A percentile compares a stretch with the other conserved stretches of the same genome.
Conservation (phyloP, 2,113 vertebrate genomes). For the Cinclus mexicanus region DNA sequence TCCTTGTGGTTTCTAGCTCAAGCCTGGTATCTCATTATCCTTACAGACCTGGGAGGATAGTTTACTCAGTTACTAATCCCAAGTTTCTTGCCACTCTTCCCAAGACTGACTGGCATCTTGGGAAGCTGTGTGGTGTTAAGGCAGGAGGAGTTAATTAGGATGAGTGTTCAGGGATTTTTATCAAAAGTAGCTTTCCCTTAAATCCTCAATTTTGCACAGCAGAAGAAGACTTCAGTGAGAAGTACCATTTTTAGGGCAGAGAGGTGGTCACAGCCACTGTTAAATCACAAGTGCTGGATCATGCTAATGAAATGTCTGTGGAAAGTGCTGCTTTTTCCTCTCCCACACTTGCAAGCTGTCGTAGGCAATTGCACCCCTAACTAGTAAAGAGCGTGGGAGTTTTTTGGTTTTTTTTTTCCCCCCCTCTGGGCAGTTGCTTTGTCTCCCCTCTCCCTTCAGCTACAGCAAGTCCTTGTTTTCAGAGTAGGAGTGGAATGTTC, state of each 20-base stretch:
- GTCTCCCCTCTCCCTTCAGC: background rate
- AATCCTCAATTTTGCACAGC: background rate
- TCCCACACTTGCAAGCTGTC: background rate
- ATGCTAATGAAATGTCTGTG: background rate
- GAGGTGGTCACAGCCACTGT: background rate
- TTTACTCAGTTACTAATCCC: background rate
- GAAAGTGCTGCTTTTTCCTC: background rate
- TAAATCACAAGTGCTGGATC: background rate
- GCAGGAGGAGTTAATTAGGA: background rate
- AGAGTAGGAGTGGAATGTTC: constrained; percentile 11
- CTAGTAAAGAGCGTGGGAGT: background rate
- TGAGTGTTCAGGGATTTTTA: background rate
- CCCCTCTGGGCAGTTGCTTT: background rate
- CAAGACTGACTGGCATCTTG: background rate
- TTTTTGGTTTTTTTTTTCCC: background rate
- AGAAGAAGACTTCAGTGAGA: background rate
- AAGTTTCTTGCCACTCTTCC: background rate
- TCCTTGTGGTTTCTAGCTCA: background rate
- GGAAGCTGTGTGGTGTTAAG: background rate
- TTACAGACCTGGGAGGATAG: background rate
- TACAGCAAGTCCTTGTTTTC: background rate
- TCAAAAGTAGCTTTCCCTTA: background rate
- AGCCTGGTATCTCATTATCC: background rate
- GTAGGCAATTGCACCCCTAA: background rate
- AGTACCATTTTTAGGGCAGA: background rate